phyloP scores from a whole-genome alignment of 2,888 invertebrate species.

The Crossocerus cetratus region DNA sequence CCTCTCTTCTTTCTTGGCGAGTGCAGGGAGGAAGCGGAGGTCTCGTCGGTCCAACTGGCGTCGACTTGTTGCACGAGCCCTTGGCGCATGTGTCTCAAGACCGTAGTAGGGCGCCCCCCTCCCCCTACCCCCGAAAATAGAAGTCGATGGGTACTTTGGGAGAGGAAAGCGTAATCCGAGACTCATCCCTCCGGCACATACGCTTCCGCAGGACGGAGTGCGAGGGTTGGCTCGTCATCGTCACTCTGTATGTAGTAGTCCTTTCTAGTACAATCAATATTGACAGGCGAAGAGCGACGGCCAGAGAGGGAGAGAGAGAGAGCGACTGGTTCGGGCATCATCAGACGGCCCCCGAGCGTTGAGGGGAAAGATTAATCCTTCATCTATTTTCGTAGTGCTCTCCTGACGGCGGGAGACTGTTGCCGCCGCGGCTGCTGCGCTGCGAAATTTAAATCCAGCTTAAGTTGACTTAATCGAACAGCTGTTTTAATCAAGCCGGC shows the following conservation, averaged over 20 bases:
- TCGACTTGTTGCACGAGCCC: constrained; percentile 52
- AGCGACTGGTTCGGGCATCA: background rate
- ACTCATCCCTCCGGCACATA: background rate
- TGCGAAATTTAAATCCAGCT: constrained; percentile 30
- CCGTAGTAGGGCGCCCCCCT: constrained; percentile 15
- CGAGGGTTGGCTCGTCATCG: no score
- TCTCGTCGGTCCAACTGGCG: constrained; percentile 33
- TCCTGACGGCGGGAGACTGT: background rate
- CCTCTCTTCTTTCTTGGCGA: background rate
- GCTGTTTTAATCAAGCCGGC: constrained; percentile 34
- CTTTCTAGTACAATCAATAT: background rate
- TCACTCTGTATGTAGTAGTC: no score
- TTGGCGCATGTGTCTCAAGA: constrained; percentile 46
- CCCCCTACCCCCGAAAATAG: constrained; percentile 2
- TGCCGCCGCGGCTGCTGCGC: no score
- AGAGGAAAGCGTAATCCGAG: background rate
- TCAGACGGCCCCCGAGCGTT: background rate
- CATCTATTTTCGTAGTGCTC: constrained; percentile 10
- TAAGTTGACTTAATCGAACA: constrained; percentile 28
- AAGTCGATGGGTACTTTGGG: background rate
- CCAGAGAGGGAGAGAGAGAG: no score
- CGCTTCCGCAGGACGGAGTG: background rate
- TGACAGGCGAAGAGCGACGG: background rate
- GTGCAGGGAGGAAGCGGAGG: background rate
- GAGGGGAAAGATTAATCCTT: background rate